Percentiles rank a stretch among this genome's conserved stretches.
phyloP scores from a whole-genome alignment of 2,888 invertebrate genomes.

The Tyria jacobaeae region DNA sequence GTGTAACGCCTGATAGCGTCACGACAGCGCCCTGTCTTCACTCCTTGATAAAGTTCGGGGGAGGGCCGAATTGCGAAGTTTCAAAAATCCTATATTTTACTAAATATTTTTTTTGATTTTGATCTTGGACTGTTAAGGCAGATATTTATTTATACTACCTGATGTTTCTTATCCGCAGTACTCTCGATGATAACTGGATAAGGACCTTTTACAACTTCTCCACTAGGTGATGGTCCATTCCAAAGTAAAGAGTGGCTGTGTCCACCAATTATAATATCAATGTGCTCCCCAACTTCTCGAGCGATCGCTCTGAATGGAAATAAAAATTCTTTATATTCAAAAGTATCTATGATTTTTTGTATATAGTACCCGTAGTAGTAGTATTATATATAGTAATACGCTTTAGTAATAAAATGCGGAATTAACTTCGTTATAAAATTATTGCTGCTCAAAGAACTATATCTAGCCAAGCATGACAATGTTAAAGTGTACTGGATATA shows the following conservation, averaged over 20 bases:
- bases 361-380: too few relatives aligned
- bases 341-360: too few relatives aligned
- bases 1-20: too few relatives aligned
- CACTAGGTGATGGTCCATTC: slow-evolving; percentile 85
- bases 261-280: slow-evolving; percentile 94
- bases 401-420: neutral
- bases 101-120: too few relatives aligned
- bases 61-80: too few relatives aligned
- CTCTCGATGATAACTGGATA: slow-evolving; percentile 89
- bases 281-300: slow-evolving; percentile 86
- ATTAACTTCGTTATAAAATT: neutral
- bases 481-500: neutral
- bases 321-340: neutral
- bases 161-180: slow-evolving; percentile 61
- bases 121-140: too few relatives aligned
- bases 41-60: too few relatives aligned
- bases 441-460: neutral
- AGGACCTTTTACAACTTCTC: slow-evolving; percentile 86
- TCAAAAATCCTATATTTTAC: too few relatives aligned
- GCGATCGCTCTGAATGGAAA: slow-evolving; percentile 85
- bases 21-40: too few relatives aligned
- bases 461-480: neutral
- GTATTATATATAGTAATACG: too few relatives aligned
- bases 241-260: slow-evolving; percentile 94
- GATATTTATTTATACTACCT: slow-evolving; percentile 54